Evolutionary conservation across 2,797 vertebrate species (phyloP).

Genomic region (Spheniscus humboldti): DNA sequence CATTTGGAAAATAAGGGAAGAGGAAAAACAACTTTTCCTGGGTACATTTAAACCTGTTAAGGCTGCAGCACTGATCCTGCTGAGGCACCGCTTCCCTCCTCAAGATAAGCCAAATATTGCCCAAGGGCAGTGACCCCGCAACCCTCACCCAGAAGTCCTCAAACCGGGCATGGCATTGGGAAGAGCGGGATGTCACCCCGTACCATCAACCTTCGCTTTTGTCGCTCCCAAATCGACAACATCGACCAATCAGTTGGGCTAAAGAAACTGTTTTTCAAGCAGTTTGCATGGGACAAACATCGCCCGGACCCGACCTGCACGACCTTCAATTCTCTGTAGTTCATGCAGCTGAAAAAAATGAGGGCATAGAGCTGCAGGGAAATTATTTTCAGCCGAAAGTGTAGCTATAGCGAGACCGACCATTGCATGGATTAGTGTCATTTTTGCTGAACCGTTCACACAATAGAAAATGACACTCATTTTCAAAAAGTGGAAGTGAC

Average conservation of each 20-base stretch:
- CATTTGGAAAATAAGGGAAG: neutral
- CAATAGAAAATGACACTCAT: neutral
- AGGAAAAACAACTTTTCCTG: neutral
- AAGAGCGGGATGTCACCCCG: neutral
- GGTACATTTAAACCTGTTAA: neutral
- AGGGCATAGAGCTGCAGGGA: neutral
- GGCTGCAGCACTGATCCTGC: neutral
- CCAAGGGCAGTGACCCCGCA: neutral
- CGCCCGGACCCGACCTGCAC: accelerated
- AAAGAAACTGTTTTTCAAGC: neutral
- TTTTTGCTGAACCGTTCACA: neutral
- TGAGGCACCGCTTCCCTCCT: neutral
- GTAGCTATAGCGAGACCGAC: neutral
- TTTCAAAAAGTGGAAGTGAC: neutral
- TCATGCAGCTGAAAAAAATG: neutral
- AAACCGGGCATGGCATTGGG: accelerated
- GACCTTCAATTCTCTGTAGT: neutral
- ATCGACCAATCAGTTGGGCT: accelerated
- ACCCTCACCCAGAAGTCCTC: neutral
- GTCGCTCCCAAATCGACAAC: neutral
- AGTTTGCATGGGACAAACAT: neutral
- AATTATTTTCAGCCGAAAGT: neutral
- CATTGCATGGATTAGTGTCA: neutral
- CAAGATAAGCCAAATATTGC: neutral
- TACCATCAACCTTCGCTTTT: accelerated